These are phyloP conservation scores for Synaphobranchus kaupii DNA, from an alignment of 2,797 vertebrate species.

Conservation along the genomic window DNA sequence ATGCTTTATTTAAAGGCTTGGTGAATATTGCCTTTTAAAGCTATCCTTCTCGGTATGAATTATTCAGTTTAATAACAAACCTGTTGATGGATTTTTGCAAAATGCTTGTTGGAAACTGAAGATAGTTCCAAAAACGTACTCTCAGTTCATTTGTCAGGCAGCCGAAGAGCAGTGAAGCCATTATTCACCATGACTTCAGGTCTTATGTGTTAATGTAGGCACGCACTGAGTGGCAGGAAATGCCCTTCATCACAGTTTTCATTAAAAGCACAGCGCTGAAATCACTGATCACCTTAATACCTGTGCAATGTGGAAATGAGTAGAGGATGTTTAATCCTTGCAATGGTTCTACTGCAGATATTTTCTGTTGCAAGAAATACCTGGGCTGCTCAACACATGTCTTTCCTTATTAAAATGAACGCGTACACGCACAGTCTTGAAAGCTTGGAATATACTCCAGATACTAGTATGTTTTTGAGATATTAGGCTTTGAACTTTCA, in stretches of 20 bases:
- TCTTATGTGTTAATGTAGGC: constrained; percentile 46
- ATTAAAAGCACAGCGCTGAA: not conserved
- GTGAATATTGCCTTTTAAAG: not conserved
- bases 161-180: not conserved
- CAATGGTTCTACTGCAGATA: too few species aligned
- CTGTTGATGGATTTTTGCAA: not conserved
- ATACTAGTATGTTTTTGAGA: too few species aligned
- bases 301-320: not conserved
- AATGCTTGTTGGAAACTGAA: not conserved
- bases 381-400: too few species aligned
- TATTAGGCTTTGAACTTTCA: too few species aligned
- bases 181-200: not conserved
- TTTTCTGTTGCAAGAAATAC: too few species aligned
- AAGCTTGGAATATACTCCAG: too few species aligned
- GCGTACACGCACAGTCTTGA: too few species aligned
- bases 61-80: constrained; percentile 1
- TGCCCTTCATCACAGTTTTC: constrained; percentile 36
- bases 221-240: constrained; percentile 43
- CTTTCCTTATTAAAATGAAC: too few species aligned
- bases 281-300: not conserved
- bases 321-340: not conserved
- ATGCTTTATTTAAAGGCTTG: not conserved
- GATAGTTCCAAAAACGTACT: not conserved
- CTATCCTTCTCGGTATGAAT: not conserved
- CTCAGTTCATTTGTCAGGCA: not conserved